A percentile compares a stretch with the other conserved stretches of the same genome.
Conservation (phyloP, 2,113 vertebrate species). For the Nansenia antarctica region DNA sequence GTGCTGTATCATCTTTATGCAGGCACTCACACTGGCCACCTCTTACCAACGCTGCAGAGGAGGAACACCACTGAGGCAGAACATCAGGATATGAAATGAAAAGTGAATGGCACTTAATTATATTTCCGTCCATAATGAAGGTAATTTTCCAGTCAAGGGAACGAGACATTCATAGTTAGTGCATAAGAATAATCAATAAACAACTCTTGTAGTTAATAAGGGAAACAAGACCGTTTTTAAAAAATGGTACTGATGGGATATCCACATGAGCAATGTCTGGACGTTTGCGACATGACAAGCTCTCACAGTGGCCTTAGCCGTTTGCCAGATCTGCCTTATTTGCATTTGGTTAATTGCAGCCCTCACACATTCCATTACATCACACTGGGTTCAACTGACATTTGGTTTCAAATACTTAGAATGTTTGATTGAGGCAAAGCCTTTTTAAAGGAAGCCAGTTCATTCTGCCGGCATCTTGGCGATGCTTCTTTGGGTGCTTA, state of each 20-base stretch:
- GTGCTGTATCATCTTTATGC: slow-evolving; percentile 2
- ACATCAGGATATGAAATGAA: neutral
- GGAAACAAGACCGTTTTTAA: neutral
- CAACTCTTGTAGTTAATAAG: neutral
- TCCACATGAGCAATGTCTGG: neutral
- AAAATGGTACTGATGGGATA: neutral
- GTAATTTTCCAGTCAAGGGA: neutral
- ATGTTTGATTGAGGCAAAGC: no score
- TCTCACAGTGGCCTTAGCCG: neutral
- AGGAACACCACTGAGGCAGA: neutral
- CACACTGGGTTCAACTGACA: no score
- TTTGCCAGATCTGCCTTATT: neutral
- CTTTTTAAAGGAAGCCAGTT: no score
- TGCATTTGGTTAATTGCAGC: neutral
- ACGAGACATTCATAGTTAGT: neutral
- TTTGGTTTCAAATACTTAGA: no score
- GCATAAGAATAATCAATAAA: neutral
- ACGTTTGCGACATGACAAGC: neutral
- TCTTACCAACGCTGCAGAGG: neutral
- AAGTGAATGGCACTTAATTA: neutral
- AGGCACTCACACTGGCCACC: neutral
- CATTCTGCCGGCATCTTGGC: no score
- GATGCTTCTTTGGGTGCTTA: no score
- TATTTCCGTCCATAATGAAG: neutral
- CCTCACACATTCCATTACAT: no score